Conservation (phyloP, 1,140 invertebrate genomes). For the Protaetia brevitarsis region DNA sequence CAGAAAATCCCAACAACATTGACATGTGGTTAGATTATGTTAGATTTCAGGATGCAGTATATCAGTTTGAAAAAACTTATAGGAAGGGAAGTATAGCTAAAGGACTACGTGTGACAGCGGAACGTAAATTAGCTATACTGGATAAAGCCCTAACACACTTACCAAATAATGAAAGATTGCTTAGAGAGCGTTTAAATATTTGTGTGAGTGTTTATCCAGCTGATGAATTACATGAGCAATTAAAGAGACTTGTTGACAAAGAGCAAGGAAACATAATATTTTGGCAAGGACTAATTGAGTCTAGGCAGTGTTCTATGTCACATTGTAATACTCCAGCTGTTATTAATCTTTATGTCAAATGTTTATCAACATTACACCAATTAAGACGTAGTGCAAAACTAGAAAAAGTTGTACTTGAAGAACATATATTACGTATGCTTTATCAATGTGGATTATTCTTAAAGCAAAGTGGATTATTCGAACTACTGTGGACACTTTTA, state of each 20-base stretch:
- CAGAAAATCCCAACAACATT: constrained; percentile 53
- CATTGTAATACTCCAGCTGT: constrained; percentile 58
- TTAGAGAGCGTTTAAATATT: constrained; percentile 52
- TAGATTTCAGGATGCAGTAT: constrained; percentile 54
- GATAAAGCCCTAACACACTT: constrained; percentile 57
- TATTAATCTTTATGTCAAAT: constrained; percentile 55
- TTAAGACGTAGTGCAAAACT: constrained; percentile 40
- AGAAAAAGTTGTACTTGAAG: constrained; percentile 45
- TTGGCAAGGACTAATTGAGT: constrained; percentile 59
- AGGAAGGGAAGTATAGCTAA: constrained; percentile 47
- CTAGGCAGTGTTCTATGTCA: constrained; percentile 58
- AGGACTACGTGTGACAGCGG: constrained; percentile 47
- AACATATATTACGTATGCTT: constrained; percentile 53
- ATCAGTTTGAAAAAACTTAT: constrained; percentile 49
- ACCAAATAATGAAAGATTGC: constrained; percentile 49
- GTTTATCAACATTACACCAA: constrained; percentile 55
- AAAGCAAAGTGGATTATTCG: constrained; percentile 63
- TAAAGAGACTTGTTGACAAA: constrained; percentile 49
- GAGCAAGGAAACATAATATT: constrained; percentile 56
- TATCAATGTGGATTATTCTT: constrained; percentile 61
- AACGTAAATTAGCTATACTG: constrained; percentile 56
- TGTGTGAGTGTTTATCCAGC: constrained; percentile 53
- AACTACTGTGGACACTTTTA: constrained; percentile 62
- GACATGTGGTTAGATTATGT: constrained; percentile 58
- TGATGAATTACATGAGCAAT: constrained; percentile 54